Evolutionary conservation across 2,888 invertebrate species (phyloP), one percentile per base, ranked within the genome.

Genomic region (Magallana nippona): DNA sequence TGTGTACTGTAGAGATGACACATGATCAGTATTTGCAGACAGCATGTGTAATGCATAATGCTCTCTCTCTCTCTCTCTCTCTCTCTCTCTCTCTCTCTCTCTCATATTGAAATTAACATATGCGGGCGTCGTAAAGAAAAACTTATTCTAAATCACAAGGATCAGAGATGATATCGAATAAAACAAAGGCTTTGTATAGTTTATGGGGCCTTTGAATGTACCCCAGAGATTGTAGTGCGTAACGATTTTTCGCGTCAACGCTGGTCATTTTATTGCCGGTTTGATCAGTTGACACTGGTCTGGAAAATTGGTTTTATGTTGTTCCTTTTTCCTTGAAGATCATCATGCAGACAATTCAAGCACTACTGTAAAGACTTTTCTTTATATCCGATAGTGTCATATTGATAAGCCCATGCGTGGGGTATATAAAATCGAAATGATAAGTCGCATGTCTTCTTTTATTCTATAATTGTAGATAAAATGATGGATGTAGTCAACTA

Each of bases 11-110:
- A 44, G 44, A 44, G 44, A 44, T 44, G 44, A 44, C 44, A 44
- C 44, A 44, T n/a, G n/a, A n/a, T 44, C 44, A 44, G 44, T 44
- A 32, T 27, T 27, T 27, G 27, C 27, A 27, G 27, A 27, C 27
- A 27, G 27, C 32, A 32, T 32, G 2, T 32, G 32, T 32, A 44
- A 8, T 44, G 3, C 27, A 27, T 27, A 27, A 27, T 27, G n/a
- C 63, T 27, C 63, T 27, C 44, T 44, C 58, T 71, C 80, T 62
- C 57, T 83, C 81, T 63, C 55, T 80, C 62, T 81, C 71, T 84
- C 60, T 81, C 78, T 58, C 60, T 81, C 78, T 81, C 78, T 81
- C 32, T 78, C 78, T 17, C 44, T 44, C 44, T 44, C 44, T 44
- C 44, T 44, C 44, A 44, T 44, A 44, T 44, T 44, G 8, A 44